Conservation (phyloP, 2,797 vertebrate species). For the Avahi laniger region DNA sequence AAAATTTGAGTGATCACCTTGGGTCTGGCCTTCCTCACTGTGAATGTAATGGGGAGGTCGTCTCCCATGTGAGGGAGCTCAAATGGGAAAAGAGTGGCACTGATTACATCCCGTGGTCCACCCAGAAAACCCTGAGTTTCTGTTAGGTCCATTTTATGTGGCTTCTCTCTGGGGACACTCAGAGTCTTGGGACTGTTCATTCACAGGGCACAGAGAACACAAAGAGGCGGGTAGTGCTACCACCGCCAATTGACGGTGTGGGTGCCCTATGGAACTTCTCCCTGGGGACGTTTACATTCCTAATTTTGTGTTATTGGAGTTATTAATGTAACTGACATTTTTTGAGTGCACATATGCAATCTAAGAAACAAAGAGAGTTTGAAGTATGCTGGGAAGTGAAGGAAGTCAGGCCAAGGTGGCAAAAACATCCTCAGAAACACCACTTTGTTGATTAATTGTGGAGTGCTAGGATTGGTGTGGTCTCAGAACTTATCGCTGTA, state of each 20-base stretch:
- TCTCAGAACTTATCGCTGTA: neutral
- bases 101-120: neutral
- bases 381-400: neutral
- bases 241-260: fast-evolving
- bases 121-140: neutral
- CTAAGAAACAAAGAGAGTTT: neutral
- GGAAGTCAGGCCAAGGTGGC: neutral
- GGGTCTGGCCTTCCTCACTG: neutral
- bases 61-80: neutral
- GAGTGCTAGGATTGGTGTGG: neutral
- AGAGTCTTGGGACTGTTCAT: neutral
- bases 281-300: neutral
- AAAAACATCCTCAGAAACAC: neutral
- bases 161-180: neutral
- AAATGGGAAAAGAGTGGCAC: neutral
- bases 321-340: neutral
- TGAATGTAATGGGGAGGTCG: neutral
- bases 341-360: neutral
- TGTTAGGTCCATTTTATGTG: neutral
- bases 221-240: fast-evolving
- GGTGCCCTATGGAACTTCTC: neutral
- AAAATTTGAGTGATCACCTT: neutral
- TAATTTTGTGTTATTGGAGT: neutral
- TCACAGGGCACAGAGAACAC: neutral
- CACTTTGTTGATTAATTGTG: neutral